Conservation (phyloP, 2,113 vertebrate genomes). For the Chiloscyllium plagiosum region DNA sequence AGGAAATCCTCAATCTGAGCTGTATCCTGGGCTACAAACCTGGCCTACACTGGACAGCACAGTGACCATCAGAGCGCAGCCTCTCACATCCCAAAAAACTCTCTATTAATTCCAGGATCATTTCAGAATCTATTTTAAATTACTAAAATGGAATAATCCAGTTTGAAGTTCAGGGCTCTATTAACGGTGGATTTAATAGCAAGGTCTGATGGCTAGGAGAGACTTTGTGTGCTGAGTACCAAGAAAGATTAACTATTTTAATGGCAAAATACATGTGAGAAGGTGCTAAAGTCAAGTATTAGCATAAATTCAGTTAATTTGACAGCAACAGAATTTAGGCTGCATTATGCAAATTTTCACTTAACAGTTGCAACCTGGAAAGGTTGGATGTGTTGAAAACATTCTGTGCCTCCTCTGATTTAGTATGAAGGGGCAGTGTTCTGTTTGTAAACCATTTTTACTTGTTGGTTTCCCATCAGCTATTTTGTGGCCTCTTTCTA, state of each 20-base stretch:
- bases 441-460: background rate
- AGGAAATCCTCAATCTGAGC: background rate
- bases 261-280: background rate
- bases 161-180: constrained; percentile 5
- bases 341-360: background rate
- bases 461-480: background rate
- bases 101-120: background rate
- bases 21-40: background rate
- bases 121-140: constrained; percentile 22
- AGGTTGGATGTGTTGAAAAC: background rate
- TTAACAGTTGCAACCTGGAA: background rate
- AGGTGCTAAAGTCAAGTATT: background rate
- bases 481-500: background rate
- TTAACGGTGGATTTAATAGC: constrained; percentile 28
- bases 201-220: background rate
- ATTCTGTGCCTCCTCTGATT: background rate
- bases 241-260: constrained; percentile 2
- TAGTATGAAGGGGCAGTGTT: background rate
- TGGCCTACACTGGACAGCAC: background rate
- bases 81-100: background rate
- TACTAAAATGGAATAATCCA: background rate
- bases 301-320: background rate
- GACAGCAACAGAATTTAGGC: background rate
- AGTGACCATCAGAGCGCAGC: background rate
- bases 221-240: background rate